A percentile compares a stretch with the other conserved stretches of the same genome.
Evolutionary conservation across 2,888 invertebrate genomes (phyloP).

Genomic region (Melinaea menophilus): DNA sequence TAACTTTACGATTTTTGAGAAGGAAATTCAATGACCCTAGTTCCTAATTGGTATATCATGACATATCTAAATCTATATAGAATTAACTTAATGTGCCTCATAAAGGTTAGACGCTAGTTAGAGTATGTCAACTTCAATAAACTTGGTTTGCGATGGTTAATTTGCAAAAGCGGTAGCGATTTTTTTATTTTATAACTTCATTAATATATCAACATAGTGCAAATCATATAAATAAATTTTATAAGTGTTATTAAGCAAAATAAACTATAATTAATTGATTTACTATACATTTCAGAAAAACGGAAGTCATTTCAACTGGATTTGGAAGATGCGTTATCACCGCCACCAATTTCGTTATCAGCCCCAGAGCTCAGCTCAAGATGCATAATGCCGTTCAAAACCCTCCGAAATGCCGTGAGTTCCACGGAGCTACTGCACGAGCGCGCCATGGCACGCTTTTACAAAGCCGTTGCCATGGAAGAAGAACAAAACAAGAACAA

Average conservation of each 20-base stretch:
- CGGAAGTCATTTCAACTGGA: constrained; percentile 81
- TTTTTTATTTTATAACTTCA: too few relatives aligned
- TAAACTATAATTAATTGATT: neutral
- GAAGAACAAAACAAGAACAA: constrained; percentile 77
- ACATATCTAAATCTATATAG: too few relatives aligned
- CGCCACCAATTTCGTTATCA: constrained; percentile 89
- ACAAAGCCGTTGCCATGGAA: constrained; percentile 86
- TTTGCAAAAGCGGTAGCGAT: too few relatives aligned
- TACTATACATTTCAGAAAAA: constrained; percentile 56
- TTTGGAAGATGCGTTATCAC: constrained; percentile 82
- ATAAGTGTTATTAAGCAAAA: neutral
- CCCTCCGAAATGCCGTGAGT: constrained; percentile 85
- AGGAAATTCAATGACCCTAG: neutral
- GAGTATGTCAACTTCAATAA: too few relatives aligned
- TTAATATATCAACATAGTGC: too few relatives aligned
- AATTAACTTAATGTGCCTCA: too few relatives aligned
- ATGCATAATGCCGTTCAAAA: constrained; percentile 72
- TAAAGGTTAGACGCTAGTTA: too few relatives aligned
- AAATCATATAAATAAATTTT: too few relatives aligned
- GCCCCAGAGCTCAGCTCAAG: constrained; percentile 85
- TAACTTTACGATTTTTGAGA: too few relatives aligned
- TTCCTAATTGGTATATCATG: neutral
- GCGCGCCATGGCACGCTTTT: constrained; percentile 88
- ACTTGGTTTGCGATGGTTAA: too few relatives aligned
- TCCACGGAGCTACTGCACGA: constrained; percentile 90